These are phyloP conservation scores for Lamprologus tigripictilis DNA, from an alignment of 2,113 vertebrate genomes.

Conservation along the genomic window DNA sequence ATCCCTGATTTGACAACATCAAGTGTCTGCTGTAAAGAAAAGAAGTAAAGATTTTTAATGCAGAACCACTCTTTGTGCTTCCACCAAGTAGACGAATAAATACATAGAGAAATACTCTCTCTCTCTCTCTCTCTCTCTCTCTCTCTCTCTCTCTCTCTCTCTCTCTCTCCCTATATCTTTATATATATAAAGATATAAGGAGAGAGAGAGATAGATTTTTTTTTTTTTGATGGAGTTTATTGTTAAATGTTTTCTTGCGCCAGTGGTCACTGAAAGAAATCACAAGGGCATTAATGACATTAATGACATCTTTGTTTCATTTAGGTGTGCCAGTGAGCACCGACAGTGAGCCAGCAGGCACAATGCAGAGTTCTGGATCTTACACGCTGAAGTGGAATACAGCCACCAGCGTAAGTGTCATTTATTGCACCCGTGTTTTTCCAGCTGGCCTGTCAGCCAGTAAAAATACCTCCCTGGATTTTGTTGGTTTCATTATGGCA, in stretches of 20 bases:
- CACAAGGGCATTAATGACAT: background rate
- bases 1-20: background rate
- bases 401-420: background rate
- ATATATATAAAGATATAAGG: background rate
- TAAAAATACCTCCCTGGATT: background rate
- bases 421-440: background rate
- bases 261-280: background rate
- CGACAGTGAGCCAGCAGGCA: background rate
- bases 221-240: background rate
- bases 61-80: background rate
- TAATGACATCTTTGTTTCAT: background rate
- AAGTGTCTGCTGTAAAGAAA: background rate
- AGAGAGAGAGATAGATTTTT: background rate
- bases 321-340: background rate
- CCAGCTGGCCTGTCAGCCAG: background rate
- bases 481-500: background rate
- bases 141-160: background rate
- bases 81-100: background rate
- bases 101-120: background rate
- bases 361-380: background rate
- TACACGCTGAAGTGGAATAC: background rate
- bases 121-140: background rate
- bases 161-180: background rate
- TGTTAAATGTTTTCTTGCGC: background rate
- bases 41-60: background rate